Evolutionary conservation across 1,140 invertebrate species (phyloP), one percentile per base, ranked within the genome.

Genomic region (Caerostris extrusa): DNA sequence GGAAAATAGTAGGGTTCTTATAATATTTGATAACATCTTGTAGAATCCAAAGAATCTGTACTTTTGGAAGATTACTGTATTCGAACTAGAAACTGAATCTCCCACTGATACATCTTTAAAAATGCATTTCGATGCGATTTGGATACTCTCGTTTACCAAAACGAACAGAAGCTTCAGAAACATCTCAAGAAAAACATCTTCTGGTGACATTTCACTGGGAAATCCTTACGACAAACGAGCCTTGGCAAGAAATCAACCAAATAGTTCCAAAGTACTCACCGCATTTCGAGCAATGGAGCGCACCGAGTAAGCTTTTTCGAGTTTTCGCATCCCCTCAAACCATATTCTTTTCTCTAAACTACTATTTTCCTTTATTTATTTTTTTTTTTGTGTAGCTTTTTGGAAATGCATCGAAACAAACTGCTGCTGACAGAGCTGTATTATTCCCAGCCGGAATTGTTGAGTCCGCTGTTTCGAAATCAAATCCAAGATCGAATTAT

Each of bases 401-500:
- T n/a, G n/a, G 71, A 34, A 91, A 91, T 91, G 90, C 77, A 50
- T 61, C 55, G 69, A 82, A 82, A 91, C 90, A 91, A 91, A 91
- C 90, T 82, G 61, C 71, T 91, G 90, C 90, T 91, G 90, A 91
- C 90, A 91, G 90, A 91, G 90, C 90, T 61, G 64, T 71, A 89
- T 89, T 89, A 89, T 89, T 69, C 19, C 50, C 64, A 71, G 87
- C 71, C 57, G 34, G 90, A 91, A 91, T 91, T 82, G 90, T 91
- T 91, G 90, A 91, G 90, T 82, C 34, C 67, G 90, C 77, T 82
- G 58, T 91, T 91, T 91, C 90, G 90, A 53, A 91, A 91, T 91
- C 90, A 91, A 91, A 91, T 91, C 90, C 77, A 61, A 91, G 90
- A 91, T 91, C 90, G 90, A 91, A 91, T 91, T 91, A 91, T 91